phyloP scores from a whole-genome alignment of 2,888 invertebrate genomes.

The Tiphia femorata region DNA sequence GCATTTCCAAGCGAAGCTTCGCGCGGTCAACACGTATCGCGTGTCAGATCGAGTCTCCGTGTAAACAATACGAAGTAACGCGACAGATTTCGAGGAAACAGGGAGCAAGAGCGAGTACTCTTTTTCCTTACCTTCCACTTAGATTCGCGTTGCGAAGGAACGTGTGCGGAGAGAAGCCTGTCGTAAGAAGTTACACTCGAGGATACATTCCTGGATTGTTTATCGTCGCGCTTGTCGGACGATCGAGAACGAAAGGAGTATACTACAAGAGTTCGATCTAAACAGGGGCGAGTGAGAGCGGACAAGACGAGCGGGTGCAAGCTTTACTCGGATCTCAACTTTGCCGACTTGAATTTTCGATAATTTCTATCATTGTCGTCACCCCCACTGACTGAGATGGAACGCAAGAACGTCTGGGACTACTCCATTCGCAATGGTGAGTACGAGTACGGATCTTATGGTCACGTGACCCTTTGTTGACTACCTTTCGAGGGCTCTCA shows the following conservation, averaged over 20 bases:
- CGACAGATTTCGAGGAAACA: not conserved
- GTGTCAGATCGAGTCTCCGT: no score
- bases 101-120: not conserved
- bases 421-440: conserved; percentile 75
- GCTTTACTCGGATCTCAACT: conserved; percentile 65
- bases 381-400: conserved; percentile 49
- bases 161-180: no score
- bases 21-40: conserved; percentile 24
- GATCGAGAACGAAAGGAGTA: conserved; percentile 14
- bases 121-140: no score
- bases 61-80: not conserved
- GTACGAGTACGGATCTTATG: conserved; percentile 45
- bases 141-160: no score
- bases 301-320: conserved; percentile 63
- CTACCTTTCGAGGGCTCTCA: no score
- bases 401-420: conserved; percentile 73
- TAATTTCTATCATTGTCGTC: conserved; percentile 20
- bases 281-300: conserved; percentile 23
- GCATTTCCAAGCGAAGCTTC: conserved; percentile 37
- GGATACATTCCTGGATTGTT: not conserved
- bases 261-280: conserved; percentile 2
- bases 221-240: conserved; percentile 9
- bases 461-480: not conserved
- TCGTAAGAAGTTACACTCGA: not conserved
- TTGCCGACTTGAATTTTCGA: conserved; percentile 61